Evolutionary conservation across 2,797 vertebrate genomes (phyloP).

Genomic region (Leptoclinus maculatus): DNA sequence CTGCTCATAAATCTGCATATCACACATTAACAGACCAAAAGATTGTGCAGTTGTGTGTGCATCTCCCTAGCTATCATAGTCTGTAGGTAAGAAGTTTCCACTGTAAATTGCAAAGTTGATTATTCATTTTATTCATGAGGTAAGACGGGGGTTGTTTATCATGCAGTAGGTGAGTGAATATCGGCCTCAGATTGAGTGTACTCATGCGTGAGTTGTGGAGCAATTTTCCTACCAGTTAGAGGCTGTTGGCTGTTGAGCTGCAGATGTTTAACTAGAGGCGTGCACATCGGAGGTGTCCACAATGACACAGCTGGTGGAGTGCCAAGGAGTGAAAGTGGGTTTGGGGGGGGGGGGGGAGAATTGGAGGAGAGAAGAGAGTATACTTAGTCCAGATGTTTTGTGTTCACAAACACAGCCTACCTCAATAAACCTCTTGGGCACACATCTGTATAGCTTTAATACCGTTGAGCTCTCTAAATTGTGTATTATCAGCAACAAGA

Average conservation of each 20-base stretch:
- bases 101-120: conserved; percentile 30
- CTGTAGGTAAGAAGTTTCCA: conserved; percentile 11
- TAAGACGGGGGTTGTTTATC: conserved; percentile 45
- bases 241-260: conserved; percentile 57
- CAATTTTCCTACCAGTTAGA: conserved; percentile 48
- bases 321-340: conserved; percentile 10
- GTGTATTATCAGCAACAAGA: neutral
- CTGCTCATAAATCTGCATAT: conserved; percentile 40
- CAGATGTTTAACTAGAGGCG: conserved; percentile 53
- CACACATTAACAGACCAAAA: conserved; percentile 43
- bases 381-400: conserved; percentile 34
- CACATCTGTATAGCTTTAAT: conserved; percentile 18
- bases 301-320: conserved; percentile 17
- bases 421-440: conserved; percentile 8
- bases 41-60: conserved; percentile 5
- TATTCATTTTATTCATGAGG: conserved; percentile 50
- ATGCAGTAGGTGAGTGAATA: conserved; percentile 46
- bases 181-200: conserved; percentile 33
- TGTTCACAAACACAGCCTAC: conserved; percentile 14
- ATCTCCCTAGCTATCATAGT: conserved; percentile 1
- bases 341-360: neutral
- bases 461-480: neutral
- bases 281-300: conserved; percentile 55
- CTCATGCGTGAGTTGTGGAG: conserved; percentile 43
- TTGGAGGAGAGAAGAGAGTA: neutral